Evolutionary conservation across 2,113 vertebrate species (phyloP).

Genomic region (Thymallus thymallus): DNA sequence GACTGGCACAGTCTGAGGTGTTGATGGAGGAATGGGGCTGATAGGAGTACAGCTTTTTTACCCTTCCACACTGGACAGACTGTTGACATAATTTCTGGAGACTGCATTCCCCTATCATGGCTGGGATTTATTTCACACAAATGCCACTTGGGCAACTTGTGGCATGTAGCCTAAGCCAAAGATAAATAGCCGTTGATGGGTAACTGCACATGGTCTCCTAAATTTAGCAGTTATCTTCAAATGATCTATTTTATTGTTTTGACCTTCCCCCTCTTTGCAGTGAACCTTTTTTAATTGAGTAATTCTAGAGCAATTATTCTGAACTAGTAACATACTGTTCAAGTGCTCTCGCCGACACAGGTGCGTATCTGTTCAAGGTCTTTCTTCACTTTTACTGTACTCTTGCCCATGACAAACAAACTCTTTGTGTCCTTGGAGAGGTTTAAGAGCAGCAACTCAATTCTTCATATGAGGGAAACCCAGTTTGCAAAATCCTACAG

Average conservation of each 20-base stretch:
- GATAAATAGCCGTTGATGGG: no score
- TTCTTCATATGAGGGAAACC: slow-evolving; percentile 46
- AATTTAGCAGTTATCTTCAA: no score
- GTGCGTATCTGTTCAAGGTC: no score
- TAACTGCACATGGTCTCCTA: no score
- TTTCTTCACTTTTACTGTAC: not conserved
- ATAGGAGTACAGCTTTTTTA: not conserved
- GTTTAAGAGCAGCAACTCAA: slow-evolving; percentile 21
- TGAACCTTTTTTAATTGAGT: no score
- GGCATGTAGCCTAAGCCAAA: no score
- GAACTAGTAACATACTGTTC: no score
- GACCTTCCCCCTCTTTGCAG: no score
- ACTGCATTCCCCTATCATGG: not conserved
- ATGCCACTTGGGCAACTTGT: not conserved
- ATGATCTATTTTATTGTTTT: no score
- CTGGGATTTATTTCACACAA: not conserved
- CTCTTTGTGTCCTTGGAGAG: not conserved
- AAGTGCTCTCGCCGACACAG: no score
- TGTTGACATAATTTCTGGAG: not conserved
- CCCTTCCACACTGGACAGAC: not conserved
- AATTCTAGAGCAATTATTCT: no score
- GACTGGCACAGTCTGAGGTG: slow-evolving; percentile 34
- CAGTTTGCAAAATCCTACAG: slow-evolving; percentile 42
- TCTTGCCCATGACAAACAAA: slow-evolving; percentile 15
- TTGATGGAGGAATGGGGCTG: slow-evolving; percentile 29